Base-by-base conservation (phyloP, 2,888 invertebrate species). In the Sceliomorpha sp. region DNA sequence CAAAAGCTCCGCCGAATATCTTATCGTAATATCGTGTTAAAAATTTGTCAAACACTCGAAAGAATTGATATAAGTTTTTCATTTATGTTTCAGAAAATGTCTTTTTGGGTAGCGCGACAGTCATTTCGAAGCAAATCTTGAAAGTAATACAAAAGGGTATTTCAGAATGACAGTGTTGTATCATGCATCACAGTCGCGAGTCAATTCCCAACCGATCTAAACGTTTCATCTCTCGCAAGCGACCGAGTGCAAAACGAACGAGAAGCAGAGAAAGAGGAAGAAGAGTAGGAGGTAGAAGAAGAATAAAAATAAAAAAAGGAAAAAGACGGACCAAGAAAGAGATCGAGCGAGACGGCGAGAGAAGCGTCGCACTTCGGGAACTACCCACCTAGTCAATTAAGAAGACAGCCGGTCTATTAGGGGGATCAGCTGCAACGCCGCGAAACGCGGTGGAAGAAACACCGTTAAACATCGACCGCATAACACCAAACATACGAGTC, bases 331-430 rank as follows among this genome's bases (percentile, higher is more conserved):
- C 6, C 9, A 44, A 9, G 7, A 17, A 20, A 5, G 27, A 27
- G 26, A 13, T 14, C 17, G 37, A 47, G 31, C 13, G 32, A 37
- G 34, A 56, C 20, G 7, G 50, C 50, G 14, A 14, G 15, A 51
- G 14, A 34, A 15, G 15, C 13, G 14, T 48, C 24, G 24, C 67
- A 48, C 27, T 48, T 13, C 67, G 73, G 66, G 73, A 73, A 78
- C 75, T 78, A 81, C 72, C 83, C 81, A 81, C 79, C 82, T 78
- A 85, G 86, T 86, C 86, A 86, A 87, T 87, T 87, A 86, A 84
- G 83, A 82, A 82, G 85, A 86, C 86, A 86, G 85, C 79, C 77
- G 78, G 77, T 80, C 84, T 87, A 86, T 86, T 86, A 85, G 84
- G 73, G 76, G 60, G 51, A 63, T 55, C 56, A 40, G 40, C 45